A percentile compares a stretch with the other conserved stretches of the same genome.
Conservation (phyloP, 2,797 vertebrate species). For the Pelobates cultripes region DNA sequence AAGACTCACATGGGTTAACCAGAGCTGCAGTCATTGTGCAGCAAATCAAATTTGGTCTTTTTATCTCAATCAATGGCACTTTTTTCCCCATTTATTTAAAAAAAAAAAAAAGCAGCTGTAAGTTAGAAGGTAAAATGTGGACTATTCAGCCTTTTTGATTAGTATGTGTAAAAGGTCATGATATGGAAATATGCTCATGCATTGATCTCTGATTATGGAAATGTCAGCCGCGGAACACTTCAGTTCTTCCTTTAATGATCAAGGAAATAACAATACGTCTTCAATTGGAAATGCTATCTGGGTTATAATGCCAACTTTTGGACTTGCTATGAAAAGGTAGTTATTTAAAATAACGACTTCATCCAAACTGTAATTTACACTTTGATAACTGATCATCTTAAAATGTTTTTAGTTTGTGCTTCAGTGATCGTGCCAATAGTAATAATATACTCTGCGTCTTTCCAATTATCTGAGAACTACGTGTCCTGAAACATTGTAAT, state of each 20-base stretch:
- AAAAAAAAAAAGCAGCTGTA: background rate
- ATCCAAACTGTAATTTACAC: conserved; percentile 14
- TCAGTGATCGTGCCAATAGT: conserved; percentile 46
- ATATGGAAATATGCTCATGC: conserved; percentile 18
- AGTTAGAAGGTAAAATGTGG: background rate
- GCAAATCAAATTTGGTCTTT: conserved; percentile 19
- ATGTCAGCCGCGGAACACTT: conserved; percentile 35
- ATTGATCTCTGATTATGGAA: conserved; percentile 44
- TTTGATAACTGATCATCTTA: conserved; percentile 34
- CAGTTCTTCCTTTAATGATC: conserved; percentile 33
- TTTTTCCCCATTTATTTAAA: conserved; percentile 5
- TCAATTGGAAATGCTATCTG: conserved; percentile 30
- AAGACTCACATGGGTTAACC: background rate
- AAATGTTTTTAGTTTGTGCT: conserved; percentile 32
- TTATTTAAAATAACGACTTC: conserved; percentile 26
- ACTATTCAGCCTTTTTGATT: conserved; percentile 22
- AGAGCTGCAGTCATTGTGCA: background rate
- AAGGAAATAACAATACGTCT: conserved; percentile 41
- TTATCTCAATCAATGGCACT: background rate
- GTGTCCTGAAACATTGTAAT: conserved; percentile 37
- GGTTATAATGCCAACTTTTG: conserved; percentile 26
- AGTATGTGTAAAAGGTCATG: conserved; percentile 32
- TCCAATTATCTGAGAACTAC: conserved; percentile 48
- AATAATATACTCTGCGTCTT: conserved; percentile 33
- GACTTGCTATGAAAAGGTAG: conserved; percentile 16